Conservation (phyloP, 2,797 vertebrate species). For the Acanthornis magna region DNA sequence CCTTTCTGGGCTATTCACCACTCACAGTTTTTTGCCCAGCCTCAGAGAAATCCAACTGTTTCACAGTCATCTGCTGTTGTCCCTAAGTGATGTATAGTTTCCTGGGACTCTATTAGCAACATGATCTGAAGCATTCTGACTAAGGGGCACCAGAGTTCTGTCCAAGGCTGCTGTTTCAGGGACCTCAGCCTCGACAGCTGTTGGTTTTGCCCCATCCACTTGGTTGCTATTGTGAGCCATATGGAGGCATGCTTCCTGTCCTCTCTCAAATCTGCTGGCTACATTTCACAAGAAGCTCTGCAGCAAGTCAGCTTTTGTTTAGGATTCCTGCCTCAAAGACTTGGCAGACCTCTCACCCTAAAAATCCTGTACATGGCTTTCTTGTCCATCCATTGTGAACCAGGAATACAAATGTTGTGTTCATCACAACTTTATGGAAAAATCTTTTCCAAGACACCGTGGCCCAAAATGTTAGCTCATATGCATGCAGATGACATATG, state of each 20-base stretch:
- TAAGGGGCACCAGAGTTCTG: background rate
- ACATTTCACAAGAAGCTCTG: background rate
- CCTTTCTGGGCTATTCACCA: background rate
- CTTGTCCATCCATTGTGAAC: background rate
- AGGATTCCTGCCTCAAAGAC: background rate
- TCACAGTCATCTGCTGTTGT: background rate
- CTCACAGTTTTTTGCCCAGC: background rate
- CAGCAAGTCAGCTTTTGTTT: background rate
- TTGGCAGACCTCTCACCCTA: background rate
- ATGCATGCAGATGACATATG: background rate
- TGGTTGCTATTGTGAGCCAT: background rate
- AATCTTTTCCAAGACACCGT: background rate
- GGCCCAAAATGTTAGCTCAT: background rate
- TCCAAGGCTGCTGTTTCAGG: background rate
- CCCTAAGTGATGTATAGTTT: background rate
- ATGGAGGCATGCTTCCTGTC: background rate
- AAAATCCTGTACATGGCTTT: background rate
- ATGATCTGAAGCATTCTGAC: background rate
- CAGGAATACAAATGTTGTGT: background rate
- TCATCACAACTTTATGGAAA: background rate
- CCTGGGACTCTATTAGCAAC: background rate
- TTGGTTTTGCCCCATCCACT: background rate
- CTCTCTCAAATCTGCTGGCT: background rate
- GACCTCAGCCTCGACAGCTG: background rate
- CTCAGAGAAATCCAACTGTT: background rate